Evolutionary conservation across 2,113 vertebrate genomes (phyloP).

Genomic region (Corydoras maculifer): DNA sequence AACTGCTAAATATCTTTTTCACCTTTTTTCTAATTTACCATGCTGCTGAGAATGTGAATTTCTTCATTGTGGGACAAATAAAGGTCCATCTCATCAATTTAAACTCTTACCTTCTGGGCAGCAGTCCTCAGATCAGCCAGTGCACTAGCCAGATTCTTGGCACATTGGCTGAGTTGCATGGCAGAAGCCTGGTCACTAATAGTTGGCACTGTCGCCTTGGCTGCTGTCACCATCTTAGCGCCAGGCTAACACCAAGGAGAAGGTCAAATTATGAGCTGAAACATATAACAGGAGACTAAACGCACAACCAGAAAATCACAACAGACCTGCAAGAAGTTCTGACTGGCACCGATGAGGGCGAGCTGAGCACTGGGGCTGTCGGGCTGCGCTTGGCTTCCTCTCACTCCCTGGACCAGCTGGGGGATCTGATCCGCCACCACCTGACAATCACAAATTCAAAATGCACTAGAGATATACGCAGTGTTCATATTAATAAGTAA

Average conservation of each 20-base stretch:
- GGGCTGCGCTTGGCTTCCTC: constrained; percentile 89
- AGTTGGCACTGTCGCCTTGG: constrained; percentile 88
- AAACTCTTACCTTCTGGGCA: constrained; percentile 79
- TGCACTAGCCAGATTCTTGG: constrained; percentile 86
- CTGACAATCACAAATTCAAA: constrained; percentile 54
- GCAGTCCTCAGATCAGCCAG: constrained; percentile 88
- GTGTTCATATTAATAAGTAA: too few species aligned
- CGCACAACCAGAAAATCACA: not conserved
- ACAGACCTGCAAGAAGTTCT: constrained; percentile 91
- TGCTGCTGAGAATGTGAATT: too few species aligned
- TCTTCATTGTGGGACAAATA: too few species aligned
- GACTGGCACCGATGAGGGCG: constrained; percentile 87
- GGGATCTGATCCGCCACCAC: constrained; percentile 93
- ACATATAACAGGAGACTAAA: not conserved
- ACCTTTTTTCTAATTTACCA: too few species aligned
- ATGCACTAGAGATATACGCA: too few species aligned
- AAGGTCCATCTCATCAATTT: too few species aligned
- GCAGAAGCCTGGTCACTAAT: constrained; percentile 89
- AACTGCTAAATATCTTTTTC: too few species aligned
- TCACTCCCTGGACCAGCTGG: constrained; percentile 87
- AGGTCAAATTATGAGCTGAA: constrained; percentile 2
- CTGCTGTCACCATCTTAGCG: constrained; percentile 91
- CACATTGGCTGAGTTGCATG: constrained; percentile 97
- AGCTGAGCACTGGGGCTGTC: constrained; percentile 93
- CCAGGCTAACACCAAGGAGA: constrained; percentile 69